Evolutionary conservation across 1,140 invertebrate species (phyloP), one percentile per base, ranked within the genome.

Genomic region (Drosophila micromelanica): DNA sequence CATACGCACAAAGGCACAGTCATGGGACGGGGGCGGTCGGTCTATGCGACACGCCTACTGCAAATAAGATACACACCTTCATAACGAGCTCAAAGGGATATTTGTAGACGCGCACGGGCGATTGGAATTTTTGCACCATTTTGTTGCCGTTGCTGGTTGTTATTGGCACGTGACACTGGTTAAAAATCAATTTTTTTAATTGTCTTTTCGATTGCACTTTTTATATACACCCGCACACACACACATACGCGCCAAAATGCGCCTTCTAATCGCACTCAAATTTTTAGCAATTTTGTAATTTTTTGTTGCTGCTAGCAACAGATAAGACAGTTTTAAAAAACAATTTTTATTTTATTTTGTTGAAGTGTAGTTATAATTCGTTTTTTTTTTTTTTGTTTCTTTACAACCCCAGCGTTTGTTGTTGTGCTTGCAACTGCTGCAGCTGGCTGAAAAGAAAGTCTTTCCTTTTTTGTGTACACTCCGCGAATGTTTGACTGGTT

Each of bases 81-180:
- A 99, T 99, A 56, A 99, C 97, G 86, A 99, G 94, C 92, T 99
- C 97, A 92, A 99, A 99, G 32, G 98, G 97, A 92, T 98, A 96
- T 93, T 99, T 99, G 94, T 99, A 99, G 61, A 99, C 97, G 93
- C 98, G 95, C 4, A 99, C 96, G 74, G 98, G 98, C 65, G 97
- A 98, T 91, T 98, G 96, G 93, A 98, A 99, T 92, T 98, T 98
- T 93, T 99, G 98, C 82, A 99, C 98, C 98, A 99, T 99, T 92
- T 90, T 87, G 49, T 38, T 78, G 48, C 32, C 60, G 56, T 38
- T 48, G 8, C 49, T 43, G 48, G 48, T 56, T 48, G 51, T 63
- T 48, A 45, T 55, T 40, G 48, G 46, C 74, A 76, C 73, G 72
- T 63, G 35, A 64, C 73, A 76, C 73, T 76, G 69, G 76, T 76